phyloP scores from a whole-genome alignment of 2,113 vertebrate species.

The Pavo muticus region DNA sequence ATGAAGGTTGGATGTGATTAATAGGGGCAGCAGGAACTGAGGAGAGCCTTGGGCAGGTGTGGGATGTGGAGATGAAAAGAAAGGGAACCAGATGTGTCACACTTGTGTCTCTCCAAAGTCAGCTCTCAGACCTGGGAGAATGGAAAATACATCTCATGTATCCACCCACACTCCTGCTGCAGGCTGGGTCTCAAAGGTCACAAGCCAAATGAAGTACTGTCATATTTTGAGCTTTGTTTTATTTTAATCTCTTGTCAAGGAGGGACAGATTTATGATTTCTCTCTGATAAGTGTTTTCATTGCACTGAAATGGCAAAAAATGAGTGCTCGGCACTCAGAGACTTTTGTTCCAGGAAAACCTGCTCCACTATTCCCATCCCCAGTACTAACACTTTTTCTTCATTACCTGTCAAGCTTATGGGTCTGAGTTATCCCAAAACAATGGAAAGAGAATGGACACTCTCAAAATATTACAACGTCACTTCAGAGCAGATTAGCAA shows the following conservation, averaged over 20 bases:
- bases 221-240: background rate
- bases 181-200: background rate
- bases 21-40: background rate
- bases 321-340: accelerated
- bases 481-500: background rate
- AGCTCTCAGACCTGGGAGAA: background rate
- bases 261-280: background rate
- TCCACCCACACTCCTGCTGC: background rate
- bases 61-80: background rate
- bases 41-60: background rate
- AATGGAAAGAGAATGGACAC: constrained; percentile 36
- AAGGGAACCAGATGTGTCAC: background rate
- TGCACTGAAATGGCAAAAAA: background rate
- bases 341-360: background rate
- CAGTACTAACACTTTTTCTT: background rate
- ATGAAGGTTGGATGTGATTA: background rate
- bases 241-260: accelerated
- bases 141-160: background rate
- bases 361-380: background rate
- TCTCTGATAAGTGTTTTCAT: background rate
- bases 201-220: background rate
- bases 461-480: background rate
- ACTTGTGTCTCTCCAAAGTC: background rate
- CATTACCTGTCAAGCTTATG: constrained; percentile 7
- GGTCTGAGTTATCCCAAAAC: background rate